Evolutionary conservation across 1,140 invertebrate species (phyloP).

Genomic region (Metopolophium dirhodum): DNA sequence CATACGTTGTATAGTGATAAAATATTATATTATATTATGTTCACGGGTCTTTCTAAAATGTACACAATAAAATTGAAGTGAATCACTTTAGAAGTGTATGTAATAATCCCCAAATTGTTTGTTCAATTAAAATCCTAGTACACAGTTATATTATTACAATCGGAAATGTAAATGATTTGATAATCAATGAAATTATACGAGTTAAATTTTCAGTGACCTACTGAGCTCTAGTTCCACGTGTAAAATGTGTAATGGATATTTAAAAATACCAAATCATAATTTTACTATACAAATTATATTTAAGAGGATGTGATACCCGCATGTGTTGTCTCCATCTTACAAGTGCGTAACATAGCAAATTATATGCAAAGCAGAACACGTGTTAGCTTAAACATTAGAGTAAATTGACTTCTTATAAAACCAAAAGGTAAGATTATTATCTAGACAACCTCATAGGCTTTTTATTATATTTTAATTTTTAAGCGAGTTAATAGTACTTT

Average conservation of each 20-base stretch:
- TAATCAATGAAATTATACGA: background rate
- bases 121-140: background rate
- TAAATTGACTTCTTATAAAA: too few species aligned
- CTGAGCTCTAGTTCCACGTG: background rate
- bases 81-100: background rate
- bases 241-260: background rate
- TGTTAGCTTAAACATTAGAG: too few species aligned
- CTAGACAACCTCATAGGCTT: too few species aligned
- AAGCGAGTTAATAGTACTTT: too few species aligned
- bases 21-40: background rate
- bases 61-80: background rate
- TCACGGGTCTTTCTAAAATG: background rate
- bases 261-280: too few species aligned
- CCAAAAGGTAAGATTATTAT: too few species aligned
- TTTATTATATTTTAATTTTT: too few species aligned
- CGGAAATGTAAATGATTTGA: background rate
- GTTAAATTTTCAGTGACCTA: background rate
- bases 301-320: too few species aligned
- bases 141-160: background rate
- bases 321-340: too few species aligned
- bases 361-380: too few species aligned
- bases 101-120: background rate
- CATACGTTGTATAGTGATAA: background rate
- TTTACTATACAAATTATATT: too few species aligned
- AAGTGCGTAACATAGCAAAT: too few species aligned